Evolutionary conservation across 1,140 invertebrate genomes (phyloP).

Genomic region (Cotesia vestalis): DNA sequence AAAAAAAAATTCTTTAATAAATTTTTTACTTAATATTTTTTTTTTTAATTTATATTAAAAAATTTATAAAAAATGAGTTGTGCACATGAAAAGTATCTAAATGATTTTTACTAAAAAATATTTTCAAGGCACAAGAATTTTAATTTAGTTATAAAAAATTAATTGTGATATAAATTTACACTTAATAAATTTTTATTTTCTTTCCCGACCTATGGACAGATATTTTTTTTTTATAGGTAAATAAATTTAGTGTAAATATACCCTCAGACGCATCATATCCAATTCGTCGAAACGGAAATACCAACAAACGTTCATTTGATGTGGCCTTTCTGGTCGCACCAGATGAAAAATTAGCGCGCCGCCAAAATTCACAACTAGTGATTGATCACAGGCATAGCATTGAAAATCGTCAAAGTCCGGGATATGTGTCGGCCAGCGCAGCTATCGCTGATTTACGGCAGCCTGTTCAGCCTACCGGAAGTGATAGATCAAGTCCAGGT

Average conservation of each 20-base stretch:
- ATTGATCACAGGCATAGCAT: constrained; percentile 42
- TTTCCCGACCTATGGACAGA: too few species aligned
- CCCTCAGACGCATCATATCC: constrained; percentile 59
- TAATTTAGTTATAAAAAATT: too few species aligned
- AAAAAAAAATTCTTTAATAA: too few species aligned
- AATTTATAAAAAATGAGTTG: too few species aligned
- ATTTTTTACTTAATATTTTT: too few species aligned
- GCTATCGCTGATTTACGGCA: constrained; percentile 16
- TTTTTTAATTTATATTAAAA: too few species aligned
- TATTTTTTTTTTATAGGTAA: too few species aligned
- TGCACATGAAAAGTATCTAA: too few species aligned
- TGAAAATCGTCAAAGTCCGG: constrained; percentile 35
- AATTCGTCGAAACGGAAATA: constrained; percentile 47
- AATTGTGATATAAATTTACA: too few species aligned
- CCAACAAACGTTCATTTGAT: constrained; percentile 81
- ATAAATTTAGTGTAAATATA: constrained; percentile 5
- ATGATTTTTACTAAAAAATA: too few species aligned
- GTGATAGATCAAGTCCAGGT: constrained; percentile 49
- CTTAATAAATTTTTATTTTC: too few species aligned
- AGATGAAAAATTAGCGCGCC: constrained; percentile 78
- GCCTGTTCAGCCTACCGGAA: constrained; percentile 9
- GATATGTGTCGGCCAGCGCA: background rate
- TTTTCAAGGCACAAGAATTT: too few species aligned
- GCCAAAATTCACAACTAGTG: constrained; percentile 61
- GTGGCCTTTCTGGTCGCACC: constrained; percentile 88